A percentile compares a stretch with the other conserved stretches of the same genome.
Evolutionary conservation across 2,113 vertebrate species (phyloP).

Genomic region (Apodemus speciosus): DNA sequence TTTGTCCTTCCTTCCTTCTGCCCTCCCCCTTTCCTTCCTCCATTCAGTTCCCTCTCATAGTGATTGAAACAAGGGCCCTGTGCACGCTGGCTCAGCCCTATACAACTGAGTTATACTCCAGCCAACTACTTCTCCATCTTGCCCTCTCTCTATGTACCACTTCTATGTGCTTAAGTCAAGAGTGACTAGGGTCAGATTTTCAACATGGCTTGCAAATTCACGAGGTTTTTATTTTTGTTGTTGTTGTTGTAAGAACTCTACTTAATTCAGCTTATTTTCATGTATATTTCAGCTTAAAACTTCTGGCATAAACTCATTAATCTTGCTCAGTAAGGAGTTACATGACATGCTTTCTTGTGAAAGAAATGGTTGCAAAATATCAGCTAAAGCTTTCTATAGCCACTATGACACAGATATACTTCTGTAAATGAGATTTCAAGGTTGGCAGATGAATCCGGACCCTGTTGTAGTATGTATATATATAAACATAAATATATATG

Average conservation of each 20-base stretch:
- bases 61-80: background rate
- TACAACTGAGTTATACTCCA: no score
- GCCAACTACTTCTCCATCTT: background rate
- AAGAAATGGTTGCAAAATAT: background rate
- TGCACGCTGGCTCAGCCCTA: background rate
- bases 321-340: constrained; percentile 35
- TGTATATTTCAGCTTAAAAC: constrained; percentile 24
- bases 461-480: background rate
- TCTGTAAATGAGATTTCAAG: constrained; percentile 44
- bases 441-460: background rate
- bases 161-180: constrained; percentile 8
- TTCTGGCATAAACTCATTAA: background rate
- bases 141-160: background rate
- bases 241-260: background rate
- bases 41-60: no score
- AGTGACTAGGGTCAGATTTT: background rate
- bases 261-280: background rate
- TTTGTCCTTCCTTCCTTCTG: background rate
- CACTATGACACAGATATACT: background rate
- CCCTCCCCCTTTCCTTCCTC: background rate
- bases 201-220: background rate
- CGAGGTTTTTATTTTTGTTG: background rate
- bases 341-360: background rate
- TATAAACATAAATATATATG: background rate
- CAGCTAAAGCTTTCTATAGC: background rate